Conservation (phyloP, 1,140 invertebrate genomes). For the Aphidius ervi region DNA sequence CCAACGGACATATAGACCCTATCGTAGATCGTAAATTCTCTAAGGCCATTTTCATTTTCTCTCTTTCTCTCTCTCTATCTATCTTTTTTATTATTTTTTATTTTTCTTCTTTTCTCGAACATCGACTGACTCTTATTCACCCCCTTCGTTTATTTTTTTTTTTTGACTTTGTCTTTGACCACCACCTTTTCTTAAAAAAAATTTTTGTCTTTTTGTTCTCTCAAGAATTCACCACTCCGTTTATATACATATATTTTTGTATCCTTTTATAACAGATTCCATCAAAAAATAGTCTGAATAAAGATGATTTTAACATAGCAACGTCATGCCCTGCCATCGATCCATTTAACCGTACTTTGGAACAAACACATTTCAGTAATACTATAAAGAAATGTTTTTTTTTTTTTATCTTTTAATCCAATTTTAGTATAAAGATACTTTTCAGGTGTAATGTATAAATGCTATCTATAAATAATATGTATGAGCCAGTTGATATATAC, state of each 20-base stretch:
- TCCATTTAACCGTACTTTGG: too few relatives aligned
- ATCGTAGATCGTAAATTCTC: conserved; percentile 28
- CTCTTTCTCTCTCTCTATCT: conserved; percentile 17
- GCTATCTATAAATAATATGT: too few relatives aligned
- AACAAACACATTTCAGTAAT: too few relatives aligned
- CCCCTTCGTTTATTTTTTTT: conserved; percentile 17
- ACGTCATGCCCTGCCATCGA: too few relatives aligned
- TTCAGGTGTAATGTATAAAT: too few relatives aligned
- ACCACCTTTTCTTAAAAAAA: neutral
- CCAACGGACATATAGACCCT: conserved; percentile 22
- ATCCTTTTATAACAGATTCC: neutral
- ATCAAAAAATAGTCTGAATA: neutral
- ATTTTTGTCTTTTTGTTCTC: neutral
- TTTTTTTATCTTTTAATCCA: too few relatives aligned
- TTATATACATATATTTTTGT: neutral
- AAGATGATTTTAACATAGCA: neutral
- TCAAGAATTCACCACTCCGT: neutral
- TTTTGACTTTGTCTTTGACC: neutral
- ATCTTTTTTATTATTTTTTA: too few relatives aligned
- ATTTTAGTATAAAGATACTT: too few relatives aligned
- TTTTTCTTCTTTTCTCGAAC: conserved; percentile 5
- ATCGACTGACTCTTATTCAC: conserved; percentile 9
- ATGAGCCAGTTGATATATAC: too few relatives aligned
- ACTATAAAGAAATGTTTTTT: too few relatives aligned
- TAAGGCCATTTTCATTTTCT: conserved; percentile 22